A percentile compares a stretch with the other conserved stretches of the same genome.
Evolutionary conservation across 2,888 invertebrate species (phyloP).

Genomic region (Elysia crispata): DNA sequence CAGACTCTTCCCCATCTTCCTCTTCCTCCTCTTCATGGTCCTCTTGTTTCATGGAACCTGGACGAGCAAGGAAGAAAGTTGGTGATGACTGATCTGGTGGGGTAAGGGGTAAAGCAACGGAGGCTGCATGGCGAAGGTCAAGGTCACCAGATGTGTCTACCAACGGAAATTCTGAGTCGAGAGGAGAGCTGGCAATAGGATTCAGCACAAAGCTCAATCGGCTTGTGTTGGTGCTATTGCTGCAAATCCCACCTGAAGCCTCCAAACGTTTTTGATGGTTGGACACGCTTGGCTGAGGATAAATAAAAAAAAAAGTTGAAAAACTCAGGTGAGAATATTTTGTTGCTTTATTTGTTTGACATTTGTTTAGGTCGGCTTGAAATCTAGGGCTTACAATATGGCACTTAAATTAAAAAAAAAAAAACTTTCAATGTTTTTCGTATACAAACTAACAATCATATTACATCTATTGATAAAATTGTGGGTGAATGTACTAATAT

Average conservation of each 20-base stretch:
- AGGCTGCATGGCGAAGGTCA: conserved; percentile 56
- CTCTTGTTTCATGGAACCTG: background rate
- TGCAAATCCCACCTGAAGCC: too few relatives aligned
- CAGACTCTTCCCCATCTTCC: conserved; percentile 48
- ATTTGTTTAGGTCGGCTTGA: too few relatives aligned
- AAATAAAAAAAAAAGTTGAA: background rate
- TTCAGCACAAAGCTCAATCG: conserved; percentile 49
- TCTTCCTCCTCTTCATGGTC: conserved; percentile 60
- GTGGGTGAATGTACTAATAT: too few relatives aligned
- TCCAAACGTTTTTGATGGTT: too few relatives aligned
- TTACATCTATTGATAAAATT: too few relatives aligned
- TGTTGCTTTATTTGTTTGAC: too few relatives aligned
- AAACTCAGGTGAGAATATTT: background rate
- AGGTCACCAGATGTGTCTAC: conserved; percentile 34
- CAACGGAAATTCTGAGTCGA: conserved; percentile 64
- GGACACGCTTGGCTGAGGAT: background rate
- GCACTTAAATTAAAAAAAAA: too few relatives aligned
- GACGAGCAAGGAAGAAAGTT: background rate
- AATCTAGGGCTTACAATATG: too few relatives aligned
- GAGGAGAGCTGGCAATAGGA: conserved; percentile 73
- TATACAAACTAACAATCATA: too few relatives aligned
- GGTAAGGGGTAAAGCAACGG: conserved; percentile 41
- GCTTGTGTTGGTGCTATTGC: background rate
- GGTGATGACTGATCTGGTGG: conserved; percentile 44
- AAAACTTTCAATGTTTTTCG: too few relatives aligned